Conservation (phyloP, 1,140 invertebrate genomes). For the Oryzaephilus surinamensis region DNA sequence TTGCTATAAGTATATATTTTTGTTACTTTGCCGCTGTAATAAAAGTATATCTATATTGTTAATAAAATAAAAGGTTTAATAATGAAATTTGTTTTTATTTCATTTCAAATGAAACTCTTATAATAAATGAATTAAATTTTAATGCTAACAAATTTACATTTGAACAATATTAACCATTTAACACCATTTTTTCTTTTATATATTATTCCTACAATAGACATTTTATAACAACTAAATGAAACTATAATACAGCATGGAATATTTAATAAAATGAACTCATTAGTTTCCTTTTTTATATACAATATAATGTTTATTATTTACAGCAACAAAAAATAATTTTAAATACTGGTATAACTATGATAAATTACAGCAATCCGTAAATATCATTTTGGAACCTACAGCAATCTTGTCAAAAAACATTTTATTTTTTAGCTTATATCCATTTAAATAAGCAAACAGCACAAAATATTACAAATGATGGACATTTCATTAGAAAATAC, state of each 20-base stretch:
- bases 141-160: conserved; percentile 12
- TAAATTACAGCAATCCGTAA: too few relatives aligned
- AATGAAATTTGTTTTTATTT: neutral
- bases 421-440: too few relatives aligned
- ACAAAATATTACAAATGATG: too few relatives aligned
- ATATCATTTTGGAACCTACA: too few relatives aligned
- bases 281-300: conserved; percentile 15
- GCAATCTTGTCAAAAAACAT: too few relatives aligned
- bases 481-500: too few relatives aligned
- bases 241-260: conserved; percentile 11
- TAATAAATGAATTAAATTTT: conserved; percentile 8
- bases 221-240: conserved; percentile 6
- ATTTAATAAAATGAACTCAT: conserved; percentile 5
- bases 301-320: too few relatives aligned
- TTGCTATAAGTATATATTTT: conserved; percentile 20
- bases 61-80: conserved; percentile 2
- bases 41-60: conserved; percentile 8
- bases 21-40: conserved; percentile 16
- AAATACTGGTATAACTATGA: too few relatives aligned
- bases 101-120: neutral
- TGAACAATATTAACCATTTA: conserved; percentile 12
- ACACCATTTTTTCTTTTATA: conserved; percentile 7
- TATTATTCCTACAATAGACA: conserved; percentile 2
- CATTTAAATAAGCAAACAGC: too few relatives aligned
- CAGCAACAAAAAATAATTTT: too few relatives aligned